Evolutionary conservation across 2,113 vertebrate genomes (phyloP), one percentile per base, ranked within the genome.

Genomic region (Petromus typicus): DNA sequence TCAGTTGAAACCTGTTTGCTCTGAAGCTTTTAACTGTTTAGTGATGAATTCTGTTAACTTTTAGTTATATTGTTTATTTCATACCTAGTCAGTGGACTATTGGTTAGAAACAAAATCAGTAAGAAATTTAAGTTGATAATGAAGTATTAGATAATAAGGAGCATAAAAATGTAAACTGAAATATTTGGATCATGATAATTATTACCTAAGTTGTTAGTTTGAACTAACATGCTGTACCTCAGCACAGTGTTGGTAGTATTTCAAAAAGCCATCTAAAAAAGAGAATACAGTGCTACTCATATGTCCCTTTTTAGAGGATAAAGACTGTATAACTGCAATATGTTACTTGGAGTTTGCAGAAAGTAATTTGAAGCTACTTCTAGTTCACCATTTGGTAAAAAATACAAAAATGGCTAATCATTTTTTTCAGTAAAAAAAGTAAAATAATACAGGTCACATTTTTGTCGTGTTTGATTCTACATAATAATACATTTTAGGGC

Each of bases 281-380:
- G 17, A 71, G 64, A 87, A 61, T 51, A 25, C 1, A 86, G 27
- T 45, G 34, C 71, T 90, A 61, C 18, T 13, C 18, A 59, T 51
- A 20, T 64, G 43, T 80, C 64, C 89, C n/a, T 45, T 92, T 93
- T 90, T 95, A 59, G 54, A 84, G 48, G 71, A 51, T 34, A 86
- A 85, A 83, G 22, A 84, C 16, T 48, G 6, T 86, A 30, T 7
- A 48, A 37, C 83, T 93, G 18, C 5, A 43, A 12, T 22, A 40
- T 75, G 43, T 82, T 95, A 56, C 25, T 71, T 78, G 63, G 61
- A 78, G 27, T 95, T 91, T 91, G 56, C 43, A 88, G 30, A 79
- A 64, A 88, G 4, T 27, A 57, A 0, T 75, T 27, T 89, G 81
- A 92, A 85, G 69, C 54, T 37, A 69, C n/a, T 25, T 40, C 61